phyloP scores from a whole-genome alignment of 2,888 invertebrate genomes.

The Caenorhabditis uteleia region DNA sequence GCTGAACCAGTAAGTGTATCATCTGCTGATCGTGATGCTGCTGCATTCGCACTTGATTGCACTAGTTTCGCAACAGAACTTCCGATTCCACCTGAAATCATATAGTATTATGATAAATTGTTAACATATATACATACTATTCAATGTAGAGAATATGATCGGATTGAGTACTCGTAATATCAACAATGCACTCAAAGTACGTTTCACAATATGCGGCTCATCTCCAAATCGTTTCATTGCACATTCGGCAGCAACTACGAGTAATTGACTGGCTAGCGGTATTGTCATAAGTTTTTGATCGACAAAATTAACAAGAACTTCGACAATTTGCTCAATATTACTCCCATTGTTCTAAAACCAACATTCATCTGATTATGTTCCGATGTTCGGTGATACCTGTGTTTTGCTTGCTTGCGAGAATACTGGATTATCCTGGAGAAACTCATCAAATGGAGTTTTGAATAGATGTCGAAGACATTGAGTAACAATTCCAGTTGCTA shows the following conservation, averaged over 20 bases:
- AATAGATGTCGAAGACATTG: constrained; percentile 37
- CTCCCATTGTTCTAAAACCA: neutral
- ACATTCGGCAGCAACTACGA: constrained; percentile 22
- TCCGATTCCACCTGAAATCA: constrained; percentile 15
- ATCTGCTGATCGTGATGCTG: constrained; percentile 14
- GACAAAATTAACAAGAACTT: constrained; percentile 26
- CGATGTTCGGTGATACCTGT: neutral
- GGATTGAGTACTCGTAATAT: constrained; percentile 37
- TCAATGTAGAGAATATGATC: constrained; percentile 29
- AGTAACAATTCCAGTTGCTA: constrained; percentile 41
- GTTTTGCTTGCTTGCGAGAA: constrained; percentile 14
- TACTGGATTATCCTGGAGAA: constrained; percentile 20
- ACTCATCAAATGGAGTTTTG: constrained; percentile 37
- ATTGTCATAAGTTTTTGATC: constrained; percentile 26
- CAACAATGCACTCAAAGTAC: constrained; percentile 32
- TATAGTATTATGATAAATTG: neutral
- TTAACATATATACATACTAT: neutral
- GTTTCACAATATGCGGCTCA: constrained; percentile 24
- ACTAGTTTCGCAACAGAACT: constrained; percentile 39
- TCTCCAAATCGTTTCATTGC: constrained; percentile 19
- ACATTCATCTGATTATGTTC: neutral
- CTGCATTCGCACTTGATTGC: constrained; percentile 37
- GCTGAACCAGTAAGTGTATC: constrained; percentile 16
- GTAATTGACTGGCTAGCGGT: constrained; percentile 18
- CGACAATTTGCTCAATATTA: constrained; percentile 12